Evolutionary conservation across 2,888 invertebrate genomes (phyloP).

Genomic region (Dioctria rufipes): DNA sequence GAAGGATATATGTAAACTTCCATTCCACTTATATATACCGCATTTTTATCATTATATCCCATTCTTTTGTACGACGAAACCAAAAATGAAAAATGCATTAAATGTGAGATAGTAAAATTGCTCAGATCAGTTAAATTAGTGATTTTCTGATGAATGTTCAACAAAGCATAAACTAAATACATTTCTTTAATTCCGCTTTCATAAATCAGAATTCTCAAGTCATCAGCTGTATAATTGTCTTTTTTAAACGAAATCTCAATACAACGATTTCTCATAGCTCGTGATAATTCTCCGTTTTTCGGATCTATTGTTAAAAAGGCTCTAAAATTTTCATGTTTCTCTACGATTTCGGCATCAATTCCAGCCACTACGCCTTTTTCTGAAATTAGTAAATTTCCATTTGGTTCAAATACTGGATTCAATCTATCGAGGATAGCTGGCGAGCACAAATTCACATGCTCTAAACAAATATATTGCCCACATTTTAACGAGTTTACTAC

Average conservation of each 20-base stretch:
- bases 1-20: constrained; percentile 70
- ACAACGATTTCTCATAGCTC: constrained; percentile 98
- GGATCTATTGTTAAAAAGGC: constrained; percentile 97
- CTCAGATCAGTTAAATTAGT: constrained; percentile 67
- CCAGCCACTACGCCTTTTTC: constrained; percentile 86
- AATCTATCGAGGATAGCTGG: constrained; percentile 97
- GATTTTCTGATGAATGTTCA: constrained; percentile 71
- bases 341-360: constrained; percentile 80
- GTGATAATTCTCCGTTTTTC: constrained; percentile 94
- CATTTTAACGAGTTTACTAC: constrained; percentile 87
- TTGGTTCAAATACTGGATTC: constrained; percentile 94
- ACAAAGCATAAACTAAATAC: constrained; percentile 71
- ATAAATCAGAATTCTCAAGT: constrained; percentile 73
- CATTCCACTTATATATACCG: constrained; percentile 68
- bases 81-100: constrained; percentile 68
- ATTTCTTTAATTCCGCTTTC: constrained; percentile 71
- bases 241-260: constrained; percentile 81
- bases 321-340: constrained; percentile 91
- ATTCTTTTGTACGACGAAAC: constrained; percentile 67
- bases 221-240: constrained; percentile 71
- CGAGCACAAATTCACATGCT: constrained; percentile 96
- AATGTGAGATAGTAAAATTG: constrained; percentile 67
- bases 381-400: constrained; percentile 89
- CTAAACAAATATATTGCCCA: constrained; percentile 88
- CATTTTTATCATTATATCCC: constrained; percentile 65